These are phyloP conservation scores for Cinclus cinclus DNA, from an alignment of 2,113 vertebrate genomes.

Conservation along the genomic window DNA sequence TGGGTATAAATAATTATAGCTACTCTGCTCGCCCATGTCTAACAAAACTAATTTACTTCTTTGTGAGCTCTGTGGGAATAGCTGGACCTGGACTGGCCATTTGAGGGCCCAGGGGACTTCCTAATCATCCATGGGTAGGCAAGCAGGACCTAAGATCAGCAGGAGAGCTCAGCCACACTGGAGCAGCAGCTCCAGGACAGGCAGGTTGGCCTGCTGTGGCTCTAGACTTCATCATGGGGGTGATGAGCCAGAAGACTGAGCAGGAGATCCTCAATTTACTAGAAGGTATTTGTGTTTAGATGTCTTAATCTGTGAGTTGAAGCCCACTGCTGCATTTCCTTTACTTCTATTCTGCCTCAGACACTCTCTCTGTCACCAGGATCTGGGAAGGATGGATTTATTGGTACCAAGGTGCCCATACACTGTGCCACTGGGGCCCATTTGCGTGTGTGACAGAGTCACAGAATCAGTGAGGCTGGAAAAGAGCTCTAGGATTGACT, in stretches of 20 bases:
- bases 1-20: neutral
- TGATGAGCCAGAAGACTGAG: neutral
- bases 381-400: neutral
- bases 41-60: neutral
- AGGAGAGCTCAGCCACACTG: neutral
- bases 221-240: neutral
- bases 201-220: neutral
- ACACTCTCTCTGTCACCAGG: neutral
- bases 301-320: neutral
- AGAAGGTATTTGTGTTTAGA: neutral
- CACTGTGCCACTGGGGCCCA: too few species aligned
- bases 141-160: neutral
- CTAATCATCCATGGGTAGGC: neutral
- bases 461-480: neutral
- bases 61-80: neutral
- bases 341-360: neutral
- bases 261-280: neutral
- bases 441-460: fast-evolving
- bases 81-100: neutral
- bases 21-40: neutral
- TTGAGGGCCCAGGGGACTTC: neutral
- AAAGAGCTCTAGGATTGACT: neutral
- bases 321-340: fast-evolving
- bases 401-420: neutral
- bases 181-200: neutral